Conservation (phyloP, 1,140 invertebrate species). For the Diorhabda elongata region DNA sequence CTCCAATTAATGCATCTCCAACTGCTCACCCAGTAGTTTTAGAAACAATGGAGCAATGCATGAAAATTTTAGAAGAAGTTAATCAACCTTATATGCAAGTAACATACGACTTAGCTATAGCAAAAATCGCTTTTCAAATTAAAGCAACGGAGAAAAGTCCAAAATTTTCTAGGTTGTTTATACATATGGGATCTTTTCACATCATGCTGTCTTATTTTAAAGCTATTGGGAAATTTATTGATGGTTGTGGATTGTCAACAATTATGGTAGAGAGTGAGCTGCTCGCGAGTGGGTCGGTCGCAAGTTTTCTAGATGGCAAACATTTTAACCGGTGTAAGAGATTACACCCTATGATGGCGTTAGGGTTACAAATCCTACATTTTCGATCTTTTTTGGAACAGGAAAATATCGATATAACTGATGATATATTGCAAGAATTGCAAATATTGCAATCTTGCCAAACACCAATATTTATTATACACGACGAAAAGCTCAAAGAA, state of each 20-base stretch:
- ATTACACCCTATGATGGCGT: constrained; percentile 19
- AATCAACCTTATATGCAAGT: constrained; percentile 38
- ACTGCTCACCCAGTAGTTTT: constrained; percentile 39
- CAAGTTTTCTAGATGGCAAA: constrained; percentile 16
- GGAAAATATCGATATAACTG: constrained; percentile 2
- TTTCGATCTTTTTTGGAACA: constrained; percentile 8
- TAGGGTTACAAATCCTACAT: constrained; percentile 10
- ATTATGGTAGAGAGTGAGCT: constrained; percentile 14
- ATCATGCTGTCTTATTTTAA: no score
- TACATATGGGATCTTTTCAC: constrained; percentile 51
- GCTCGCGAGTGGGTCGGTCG: constrained; percentile 23
- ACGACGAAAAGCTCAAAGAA: constrained; percentile 41
- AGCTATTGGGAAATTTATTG: no score
- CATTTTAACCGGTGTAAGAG: constrained; percentile 27
- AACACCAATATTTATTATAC: no score
- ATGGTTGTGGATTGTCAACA: constrained; percentile 27
- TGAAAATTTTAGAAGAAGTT: constrained; percentile 34
- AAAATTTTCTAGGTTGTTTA: constrained; percentile 48
- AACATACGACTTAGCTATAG: no score
- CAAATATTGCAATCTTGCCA: no score
- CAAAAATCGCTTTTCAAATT: constrained; percentile 45
- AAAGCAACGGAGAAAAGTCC: constrained; percentile 40
- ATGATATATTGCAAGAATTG: not conserved
- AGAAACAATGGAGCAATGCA: constrained; percentile 40
- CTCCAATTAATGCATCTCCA: constrained; percentile 39